Conservation (phyloP, 2,797 vertebrate species). For the Halcyon smyrnensis region DNA sequence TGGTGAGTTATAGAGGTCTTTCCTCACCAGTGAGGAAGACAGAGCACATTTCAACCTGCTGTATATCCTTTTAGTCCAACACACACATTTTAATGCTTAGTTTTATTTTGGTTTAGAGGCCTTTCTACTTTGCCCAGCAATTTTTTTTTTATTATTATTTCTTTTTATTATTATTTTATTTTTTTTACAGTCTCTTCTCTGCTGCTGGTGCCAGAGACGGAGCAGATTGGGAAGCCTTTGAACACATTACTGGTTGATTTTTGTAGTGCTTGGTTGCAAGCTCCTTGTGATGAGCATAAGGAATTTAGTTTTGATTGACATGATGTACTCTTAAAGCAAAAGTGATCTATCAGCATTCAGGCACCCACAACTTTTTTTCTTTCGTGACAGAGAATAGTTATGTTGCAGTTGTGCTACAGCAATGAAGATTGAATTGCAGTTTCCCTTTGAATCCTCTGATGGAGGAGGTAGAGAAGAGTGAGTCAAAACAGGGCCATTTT, state of each 20-base stretch:
- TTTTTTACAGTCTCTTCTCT: constrained; percentile 32
- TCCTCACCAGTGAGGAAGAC: constrained; percentile 64
- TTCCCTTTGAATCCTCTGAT: constrained; percentile 65
- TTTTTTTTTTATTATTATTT: background rate
- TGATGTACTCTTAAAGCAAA: constrained; percentile 67
- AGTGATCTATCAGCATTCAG: constrained; percentile 61
- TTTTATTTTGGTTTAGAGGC: constrained; percentile 73
- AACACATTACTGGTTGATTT: constrained; percentile 67
- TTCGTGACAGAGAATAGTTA: constrained; percentile 61
- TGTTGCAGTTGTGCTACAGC: constrained; percentile 52
- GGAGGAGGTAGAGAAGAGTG: constrained; percentile 36
- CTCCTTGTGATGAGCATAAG: constrained; percentile 62
- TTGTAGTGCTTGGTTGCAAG: constrained; percentile 47
- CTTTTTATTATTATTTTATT: background rate
- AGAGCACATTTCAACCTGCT: constrained; percentile 55
- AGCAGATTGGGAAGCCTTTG: constrained; percentile 66
- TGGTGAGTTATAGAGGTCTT: constrained; percentile 58
- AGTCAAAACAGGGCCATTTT: constrained; percentile 61
- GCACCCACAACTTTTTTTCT: constrained; percentile 50
- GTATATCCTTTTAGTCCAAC: constrained; percentile 68
- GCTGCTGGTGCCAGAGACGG: constrained; percentile 62
- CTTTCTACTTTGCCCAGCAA: constrained; percentile 40
- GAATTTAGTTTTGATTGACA: constrained; percentile 64
- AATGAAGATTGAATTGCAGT: constrained; percentile 53
- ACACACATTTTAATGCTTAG: constrained; percentile 52